Percentiles rank a stretch among this genome's conserved stretches.
Evolutionary conservation across 2,797 vertebrate species (phyloP).

Genomic region (Artibeus lituratus): DNA sequence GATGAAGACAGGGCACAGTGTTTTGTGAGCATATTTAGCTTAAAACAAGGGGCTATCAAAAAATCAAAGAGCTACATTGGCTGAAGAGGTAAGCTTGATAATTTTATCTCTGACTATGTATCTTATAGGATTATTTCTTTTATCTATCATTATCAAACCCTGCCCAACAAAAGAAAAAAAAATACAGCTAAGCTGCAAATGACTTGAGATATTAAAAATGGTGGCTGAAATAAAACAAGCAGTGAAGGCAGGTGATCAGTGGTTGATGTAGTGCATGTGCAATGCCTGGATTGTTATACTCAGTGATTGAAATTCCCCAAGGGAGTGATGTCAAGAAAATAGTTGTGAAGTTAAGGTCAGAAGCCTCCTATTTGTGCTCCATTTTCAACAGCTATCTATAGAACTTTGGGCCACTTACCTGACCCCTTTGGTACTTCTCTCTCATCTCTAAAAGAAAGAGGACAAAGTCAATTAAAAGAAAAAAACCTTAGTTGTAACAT

Average conservation of each 20-base stretch:
- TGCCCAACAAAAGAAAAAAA: not conserved
- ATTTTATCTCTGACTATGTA: not conserved
- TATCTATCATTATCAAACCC: not conserved
- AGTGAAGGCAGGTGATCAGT: not conserved
- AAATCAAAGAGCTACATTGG: not conserved
- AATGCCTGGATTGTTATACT: not conserved
- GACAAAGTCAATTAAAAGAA: not conserved
- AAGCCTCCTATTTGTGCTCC: not conserved
- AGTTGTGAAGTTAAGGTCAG: not conserved
- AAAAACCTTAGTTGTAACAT: not conserved
- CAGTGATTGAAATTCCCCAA: not conserved
- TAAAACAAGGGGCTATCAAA: not conserved
- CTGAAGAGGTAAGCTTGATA: not conserved
- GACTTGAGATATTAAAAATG: not conserved
- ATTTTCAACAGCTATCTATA: not conserved
- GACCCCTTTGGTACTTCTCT: not conserved
- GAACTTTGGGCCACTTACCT: not conserved
- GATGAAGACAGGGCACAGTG: fast-evolving
- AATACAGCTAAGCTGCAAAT: not conserved
- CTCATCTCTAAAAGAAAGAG: not conserved
- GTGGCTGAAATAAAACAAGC: not conserved
- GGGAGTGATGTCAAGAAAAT: not conserved
- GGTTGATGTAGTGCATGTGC: not conserved
- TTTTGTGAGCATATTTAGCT: not conserved
- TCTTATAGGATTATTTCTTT: not conserved